Evolutionary conservation across 2,888 invertebrate genomes (phyloP).

Genomic region (Mesorhabditis belari): DNA sequence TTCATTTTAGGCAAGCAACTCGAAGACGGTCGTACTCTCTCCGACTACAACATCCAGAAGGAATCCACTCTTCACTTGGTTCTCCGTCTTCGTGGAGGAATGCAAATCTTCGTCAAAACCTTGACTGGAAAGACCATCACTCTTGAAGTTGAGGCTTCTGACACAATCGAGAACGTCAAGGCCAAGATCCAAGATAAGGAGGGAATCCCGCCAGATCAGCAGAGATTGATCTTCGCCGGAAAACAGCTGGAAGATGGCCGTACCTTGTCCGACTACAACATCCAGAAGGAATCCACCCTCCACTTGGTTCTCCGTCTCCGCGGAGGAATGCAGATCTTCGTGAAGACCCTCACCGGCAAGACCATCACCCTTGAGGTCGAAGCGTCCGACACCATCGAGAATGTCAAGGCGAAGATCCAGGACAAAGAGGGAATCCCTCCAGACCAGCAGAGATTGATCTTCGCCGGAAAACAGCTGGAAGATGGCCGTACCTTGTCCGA

Average conservation of each 20-base stretch:
- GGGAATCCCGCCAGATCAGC: slow-evolving; percentile 33
- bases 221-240: slow-evolving; percentile 28
- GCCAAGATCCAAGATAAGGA: slow-evolving; percentile 32
- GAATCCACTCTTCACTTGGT: slow-evolving; percentile 38
- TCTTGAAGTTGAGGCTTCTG: slow-evolving; percentile 26
- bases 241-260: slow-evolving; percentile 63
- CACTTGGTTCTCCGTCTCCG: slow-evolving; percentile 35
- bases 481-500: slow-evolving; percentile 86
- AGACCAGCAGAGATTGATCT: slow-evolving; percentile 33
- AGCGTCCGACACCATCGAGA: slow-evolving; percentile 34
- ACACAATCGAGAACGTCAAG: slow-evolving; percentile 31
- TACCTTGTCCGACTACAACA: slow-evolving; percentile 41
- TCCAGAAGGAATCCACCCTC: slow-evolving; percentile 36
- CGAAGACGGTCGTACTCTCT: slow-evolving; percentile 35
- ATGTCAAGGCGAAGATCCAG: slow-evolving; percentile 37
- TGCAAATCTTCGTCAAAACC: slow-evolving; percentile 88
- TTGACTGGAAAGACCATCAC: slow-evolving; percentile 80
- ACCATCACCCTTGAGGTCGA: slow-evolving; percentile 63
- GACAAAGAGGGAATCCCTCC: slow-evolving; percentile 39
- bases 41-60: slow-evolving; percentile 40
- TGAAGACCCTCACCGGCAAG: slow-evolving; percentile 78
- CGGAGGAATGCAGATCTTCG: slow-evolving; percentile 80
- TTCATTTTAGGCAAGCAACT: slow-evolving; percentile 21
- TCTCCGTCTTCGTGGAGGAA: slow-evolving; percentile 54
- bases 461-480: slow-evolving; percentile 72